These are phyloP conservation scores for Actias luna DNA, from an alignment of 2,888 invertebrate species.

Conservation along the genomic window DNA sequence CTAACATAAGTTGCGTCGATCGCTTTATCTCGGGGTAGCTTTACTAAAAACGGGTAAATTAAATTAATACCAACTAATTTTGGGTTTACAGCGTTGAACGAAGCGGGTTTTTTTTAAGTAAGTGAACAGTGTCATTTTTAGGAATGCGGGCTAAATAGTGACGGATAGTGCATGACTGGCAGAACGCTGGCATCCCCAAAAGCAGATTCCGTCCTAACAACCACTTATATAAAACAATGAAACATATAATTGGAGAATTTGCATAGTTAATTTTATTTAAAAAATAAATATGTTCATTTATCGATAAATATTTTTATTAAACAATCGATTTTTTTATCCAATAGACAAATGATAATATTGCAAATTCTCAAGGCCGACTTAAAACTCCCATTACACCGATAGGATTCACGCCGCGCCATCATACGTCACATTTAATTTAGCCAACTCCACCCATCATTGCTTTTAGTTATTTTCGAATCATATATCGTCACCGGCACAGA, in stretches of 20 bases:
- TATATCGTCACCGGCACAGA: conserved; percentile 59
- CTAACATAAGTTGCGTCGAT: conserved; percentile 24
- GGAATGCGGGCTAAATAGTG: conserved; percentile 74
- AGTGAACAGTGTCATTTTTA: conserved; percentile 70
- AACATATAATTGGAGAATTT: conserved; percentile 47
- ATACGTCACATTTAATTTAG: conserved; percentile 66
- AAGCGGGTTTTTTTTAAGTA: conserved; percentile 70
- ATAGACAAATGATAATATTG: conserved; percentile 37
- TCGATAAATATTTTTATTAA: background rate
- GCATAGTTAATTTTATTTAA: conserved; percentile 43
- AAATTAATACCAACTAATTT: conserved; percentile 75
- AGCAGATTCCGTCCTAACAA: conserved; percentile 46
- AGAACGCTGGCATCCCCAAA: conserved; percentile 60
- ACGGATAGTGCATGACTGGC: conserved; percentile 73
- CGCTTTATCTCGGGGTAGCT: conserved; percentile 53
- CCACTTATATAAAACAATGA: conserved; percentile 28
- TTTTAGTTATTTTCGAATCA: conserved; percentile 57
- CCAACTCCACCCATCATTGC: conserved; percentile 65
- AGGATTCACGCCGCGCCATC: conserved; percentile 65
- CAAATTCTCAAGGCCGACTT: conserved; percentile 41
- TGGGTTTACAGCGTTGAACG: conserved; percentile 80
- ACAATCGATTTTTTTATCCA: background rate
- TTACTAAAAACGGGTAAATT: conserved; percentile 52
- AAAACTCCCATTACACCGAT: conserved; percentile 22
- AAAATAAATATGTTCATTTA: background rate